These are phyloP conservation scores for Sebastes umbrosus DNA, from an alignment of 2,797 vertebrate genomes.

Conservation along the genomic window DNA sequence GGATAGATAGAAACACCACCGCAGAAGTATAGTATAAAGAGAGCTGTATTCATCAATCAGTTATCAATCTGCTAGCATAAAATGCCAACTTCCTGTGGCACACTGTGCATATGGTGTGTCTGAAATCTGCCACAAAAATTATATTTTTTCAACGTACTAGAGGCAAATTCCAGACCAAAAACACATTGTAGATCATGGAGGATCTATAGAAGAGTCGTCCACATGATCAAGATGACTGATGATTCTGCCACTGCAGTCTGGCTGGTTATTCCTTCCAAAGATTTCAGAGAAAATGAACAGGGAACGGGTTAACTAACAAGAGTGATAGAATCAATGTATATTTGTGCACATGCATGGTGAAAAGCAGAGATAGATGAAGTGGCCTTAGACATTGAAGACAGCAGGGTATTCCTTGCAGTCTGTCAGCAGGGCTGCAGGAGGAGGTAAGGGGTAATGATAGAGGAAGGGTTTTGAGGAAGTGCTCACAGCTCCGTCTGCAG, in stretches of 20 bases:
- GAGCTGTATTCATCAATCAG: too few species aligned
- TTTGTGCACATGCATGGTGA: neutral
- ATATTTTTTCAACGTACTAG: rapidly evolving
- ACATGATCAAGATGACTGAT: neutral
- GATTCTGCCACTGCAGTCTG: neutral
- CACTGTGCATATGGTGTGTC: too few species aligned
- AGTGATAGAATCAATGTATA: neutral
- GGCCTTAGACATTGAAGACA: neutral
- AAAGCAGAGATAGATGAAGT: neutral
- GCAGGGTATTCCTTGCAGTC: conserved; percentile 3
- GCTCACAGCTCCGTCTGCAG: conserved; percentile 52
- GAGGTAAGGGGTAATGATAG: conserved; percentile 30
- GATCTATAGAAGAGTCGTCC: neutral
- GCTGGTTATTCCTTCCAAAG: neutral
- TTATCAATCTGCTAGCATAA: too few species aligned
- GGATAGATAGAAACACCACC: too few species aligned
- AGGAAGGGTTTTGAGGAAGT: conserved; percentile 29
- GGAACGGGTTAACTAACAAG: neutral
- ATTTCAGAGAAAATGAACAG: neutral
- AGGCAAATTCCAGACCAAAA: too few species aligned
- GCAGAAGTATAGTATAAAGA: too few species aligned
- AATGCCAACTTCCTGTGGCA: too few species aligned
- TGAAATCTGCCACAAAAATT: too few species aligned
- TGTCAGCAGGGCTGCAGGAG: conserved; percentile 9
- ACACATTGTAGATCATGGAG: neutral